Conservation (phyloP, 2,113 vertebrate genomes). For the Microtus richardsoni region DNA sequence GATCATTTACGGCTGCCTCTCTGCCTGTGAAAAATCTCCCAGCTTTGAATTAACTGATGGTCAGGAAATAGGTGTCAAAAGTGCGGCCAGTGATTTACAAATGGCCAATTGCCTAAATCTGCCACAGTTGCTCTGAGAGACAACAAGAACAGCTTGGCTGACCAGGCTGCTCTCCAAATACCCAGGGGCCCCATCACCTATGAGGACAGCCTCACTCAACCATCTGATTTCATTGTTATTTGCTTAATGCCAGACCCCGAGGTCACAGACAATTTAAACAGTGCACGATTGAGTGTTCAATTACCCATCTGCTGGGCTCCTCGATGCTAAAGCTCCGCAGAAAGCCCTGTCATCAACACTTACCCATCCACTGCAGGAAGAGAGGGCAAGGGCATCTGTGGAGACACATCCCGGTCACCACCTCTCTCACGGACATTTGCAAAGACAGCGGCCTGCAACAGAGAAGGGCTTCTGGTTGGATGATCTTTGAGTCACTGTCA, state of each 20-base stretch:
- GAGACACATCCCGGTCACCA: not conserved
- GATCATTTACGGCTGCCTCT: not conserved
- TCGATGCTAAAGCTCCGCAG: not conserved
- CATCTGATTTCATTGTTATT: slow-evolving; percentile 4
- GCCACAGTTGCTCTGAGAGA: not conserved
- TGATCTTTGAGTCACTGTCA: not conserved
- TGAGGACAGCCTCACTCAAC: not conserved
- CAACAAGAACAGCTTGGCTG: not conserved
- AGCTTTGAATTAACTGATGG: slow-evolving; percentile 7
- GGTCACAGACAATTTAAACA: slow-evolving; percentile 12
- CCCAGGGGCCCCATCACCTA: not conserved
- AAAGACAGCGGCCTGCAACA: not conserved
- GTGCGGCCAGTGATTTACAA: slow-evolving; percentile 7
- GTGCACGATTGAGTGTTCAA: not conserved
- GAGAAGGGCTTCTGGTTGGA: not conserved
- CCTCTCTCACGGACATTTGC: not conserved
- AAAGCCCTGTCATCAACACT: not conserved
- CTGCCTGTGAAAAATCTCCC: not conserved
- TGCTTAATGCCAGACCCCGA: slow-evolving; percentile 29
- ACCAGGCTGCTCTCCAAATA: slow-evolving; percentile 16
- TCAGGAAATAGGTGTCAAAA: slow-evolving; percentile 27
- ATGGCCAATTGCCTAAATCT: slow-evolving; percentile 42
- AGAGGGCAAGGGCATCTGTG: not conserved
- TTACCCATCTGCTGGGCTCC: not conserved
- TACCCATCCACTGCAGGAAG: not conserved